Evolutionary conservation across 2,113 vertebrate genomes (phyloP).

Genomic region (Emberiza fucata): DNA sequence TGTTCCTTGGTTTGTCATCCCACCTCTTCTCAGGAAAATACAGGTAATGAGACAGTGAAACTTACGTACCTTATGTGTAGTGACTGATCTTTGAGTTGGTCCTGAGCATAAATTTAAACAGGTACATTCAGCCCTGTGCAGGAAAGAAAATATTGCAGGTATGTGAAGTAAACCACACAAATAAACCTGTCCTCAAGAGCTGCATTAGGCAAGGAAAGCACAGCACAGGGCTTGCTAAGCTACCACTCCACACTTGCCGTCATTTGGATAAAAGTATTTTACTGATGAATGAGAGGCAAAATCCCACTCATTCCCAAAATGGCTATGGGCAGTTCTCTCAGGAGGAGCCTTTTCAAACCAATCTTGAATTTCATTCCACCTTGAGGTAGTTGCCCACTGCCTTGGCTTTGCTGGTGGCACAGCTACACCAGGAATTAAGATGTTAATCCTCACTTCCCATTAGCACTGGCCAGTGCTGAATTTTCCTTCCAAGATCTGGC

Average conservation of each 20-base stretch:
- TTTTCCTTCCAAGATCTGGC: background rate
- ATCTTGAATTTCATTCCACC: background rate
- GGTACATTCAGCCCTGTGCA: background rate
- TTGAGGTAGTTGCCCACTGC: background rate
- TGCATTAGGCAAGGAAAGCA: background rate
- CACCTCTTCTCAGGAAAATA: background rate
- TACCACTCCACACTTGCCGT: background rate
- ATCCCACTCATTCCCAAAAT: background rate
- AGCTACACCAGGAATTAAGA: background rate
- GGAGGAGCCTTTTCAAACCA: background rate
- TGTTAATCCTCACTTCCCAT: background rate
- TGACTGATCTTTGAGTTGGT: background rate
- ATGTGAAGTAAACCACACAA: background rate
- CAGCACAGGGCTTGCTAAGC: background rate
- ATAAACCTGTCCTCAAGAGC: background rate
- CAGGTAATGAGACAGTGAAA: background rate
- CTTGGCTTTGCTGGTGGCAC: background rate
- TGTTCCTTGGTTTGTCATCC: background rate
- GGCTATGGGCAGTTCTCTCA: background rate
- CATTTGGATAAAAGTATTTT: background rate
- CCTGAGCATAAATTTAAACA: background rate
- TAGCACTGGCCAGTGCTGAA: background rate
- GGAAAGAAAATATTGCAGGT: background rate
- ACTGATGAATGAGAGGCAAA: background rate
- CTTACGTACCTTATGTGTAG: background rate